Base-by-base conservation (phyloP, 2,113 vertebrate genomes). In the Nothobranchius furzeri region DNA sequence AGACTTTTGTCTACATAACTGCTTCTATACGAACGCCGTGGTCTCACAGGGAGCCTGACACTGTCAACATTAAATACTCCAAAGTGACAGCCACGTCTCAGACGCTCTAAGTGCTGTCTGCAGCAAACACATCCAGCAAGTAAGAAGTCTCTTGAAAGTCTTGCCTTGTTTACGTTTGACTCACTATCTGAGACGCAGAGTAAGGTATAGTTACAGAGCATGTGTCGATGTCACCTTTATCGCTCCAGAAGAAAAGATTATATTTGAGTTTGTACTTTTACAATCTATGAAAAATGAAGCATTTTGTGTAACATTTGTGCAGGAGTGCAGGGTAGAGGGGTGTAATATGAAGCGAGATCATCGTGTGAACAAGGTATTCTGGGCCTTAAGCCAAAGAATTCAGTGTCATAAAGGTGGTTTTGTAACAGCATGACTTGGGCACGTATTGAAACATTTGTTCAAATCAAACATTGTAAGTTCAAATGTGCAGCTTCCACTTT, bases 41-140 rank as follows among this genome's bases (percentile, higher is more conserved):
- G 65, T 79, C 64, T 78, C 24, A 0, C 35, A 70, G 75, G 83
- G 78, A 87, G 86, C 72, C 45, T 76, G 83, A 89, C 68, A 71
- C 78, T 42, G 57, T 36, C 66, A 69, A 71, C 60, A 60, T 52
- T 36, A 43, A 56, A 49, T 58, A 69, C 58, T 76, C 71, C 76
- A 58, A 64, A 71, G 76, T 72, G 64, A 53, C 56, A 11, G 49
- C 71, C 58, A 15, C 53, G 59, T 78, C 76, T 76, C 60, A 77
- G 77, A 82, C 60, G 60, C 36, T 79, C 60, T 42, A 73, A 70
- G 54, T 55, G 42, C 24, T 64, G 71, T 79, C 69, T 72, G 40
- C 47, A 59, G 24, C 61, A 11, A 67, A 71, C 30, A 66, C 60
- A 54, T 25, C n/a, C 57, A 59, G 30, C 12, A 37, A 61, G 51